phyloP scores from a whole-genome alignment of 1,140 invertebrate species.

The Galendromus occidentalis region DNA sequence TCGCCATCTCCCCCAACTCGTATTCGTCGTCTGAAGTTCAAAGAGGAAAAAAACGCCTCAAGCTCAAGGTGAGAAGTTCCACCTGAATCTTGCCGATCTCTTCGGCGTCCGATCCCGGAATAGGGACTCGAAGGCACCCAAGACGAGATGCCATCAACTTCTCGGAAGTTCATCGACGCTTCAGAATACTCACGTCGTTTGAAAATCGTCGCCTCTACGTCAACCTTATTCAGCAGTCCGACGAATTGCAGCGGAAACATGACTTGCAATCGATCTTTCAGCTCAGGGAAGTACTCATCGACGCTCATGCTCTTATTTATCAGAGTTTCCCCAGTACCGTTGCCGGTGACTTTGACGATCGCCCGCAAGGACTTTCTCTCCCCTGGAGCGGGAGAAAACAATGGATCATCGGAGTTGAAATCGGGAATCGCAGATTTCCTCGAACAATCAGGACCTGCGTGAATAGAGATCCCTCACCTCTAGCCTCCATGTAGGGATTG shows the following conservation, averaged over 20 bases:
- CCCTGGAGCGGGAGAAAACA: conserved; percentile 31
- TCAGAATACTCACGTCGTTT: conserved; percentile 12
- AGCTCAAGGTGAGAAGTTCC: too few relatives aligned
- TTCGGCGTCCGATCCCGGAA: too few relatives aligned
- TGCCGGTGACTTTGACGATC: conserved; percentile 41
- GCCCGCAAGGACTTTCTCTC: conserved; percentile 46
- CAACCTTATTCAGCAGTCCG: conserved; percentile 50
- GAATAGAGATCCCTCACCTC: conserved; percentile 28
- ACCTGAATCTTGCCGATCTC: too few relatives aligned
- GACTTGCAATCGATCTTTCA: conserved; percentile 34
- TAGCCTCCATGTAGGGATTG: conserved; percentile 41
- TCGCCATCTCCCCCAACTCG: background rate
- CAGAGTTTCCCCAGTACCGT: conserved; percentile 57
- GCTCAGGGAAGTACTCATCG: conserved; percentile 28
- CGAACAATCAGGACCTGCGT: too few relatives aligned
- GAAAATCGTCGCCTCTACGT: conserved; percentile 47
- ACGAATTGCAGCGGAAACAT: conserved; percentile 66
- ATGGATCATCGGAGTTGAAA: too few relatives aligned
- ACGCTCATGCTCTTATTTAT: conserved; percentile 51
- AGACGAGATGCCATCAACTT: too few relatives aligned
- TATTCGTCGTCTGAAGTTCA: conserved; percentile 5
- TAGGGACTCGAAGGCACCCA: too few relatives aligned
- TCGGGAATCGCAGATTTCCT: too few relatives aligned
- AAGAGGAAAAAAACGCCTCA: too few relatives aligned
- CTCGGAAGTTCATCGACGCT: too few relatives aligned